Conservation (phyloP, 2,113 vertebrate genomes). For the Sterrhoptilus dennistouni region DNA sequence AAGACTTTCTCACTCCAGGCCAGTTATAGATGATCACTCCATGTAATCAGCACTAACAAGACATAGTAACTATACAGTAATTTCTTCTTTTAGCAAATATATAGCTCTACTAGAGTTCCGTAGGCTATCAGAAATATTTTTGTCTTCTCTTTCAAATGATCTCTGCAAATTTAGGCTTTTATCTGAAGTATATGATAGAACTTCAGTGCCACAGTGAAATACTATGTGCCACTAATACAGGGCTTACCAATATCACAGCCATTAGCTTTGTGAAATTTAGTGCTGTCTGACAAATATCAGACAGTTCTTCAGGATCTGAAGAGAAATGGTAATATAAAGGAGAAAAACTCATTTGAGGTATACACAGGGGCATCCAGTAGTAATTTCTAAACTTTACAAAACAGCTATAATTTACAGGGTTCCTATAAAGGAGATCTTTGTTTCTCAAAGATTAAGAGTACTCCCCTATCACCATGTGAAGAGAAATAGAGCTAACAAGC, state of each 20-base stretch:
- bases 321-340: constrained; percentile 10
- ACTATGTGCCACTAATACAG: background rate
- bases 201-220: background rate
- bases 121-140: background rate
- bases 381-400: constrained; percentile 1
- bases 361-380: background rate
- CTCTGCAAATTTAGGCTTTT: background rate
- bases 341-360: background rate
- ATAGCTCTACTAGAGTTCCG: background rate
- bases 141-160: background rate
- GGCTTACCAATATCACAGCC: background rate
- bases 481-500: background rate
- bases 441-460: background rate
- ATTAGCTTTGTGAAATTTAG: constrained; percentile 16
- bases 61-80: background rate
- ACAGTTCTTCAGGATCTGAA: constrained; percentile 2
- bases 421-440: background rate
- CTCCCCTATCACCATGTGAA: background rate
- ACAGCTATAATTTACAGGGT: background rate
- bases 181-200: background rate
- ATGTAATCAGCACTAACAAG: background rate
- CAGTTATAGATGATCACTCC: background rate
- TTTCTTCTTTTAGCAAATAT: background rate
- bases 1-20: background rate
- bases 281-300: background rate